Evolutionary conservation across 2,888 invertebrate genomes (phyloP).

Genomic region (Anagyrus pseudococci): DNA sequence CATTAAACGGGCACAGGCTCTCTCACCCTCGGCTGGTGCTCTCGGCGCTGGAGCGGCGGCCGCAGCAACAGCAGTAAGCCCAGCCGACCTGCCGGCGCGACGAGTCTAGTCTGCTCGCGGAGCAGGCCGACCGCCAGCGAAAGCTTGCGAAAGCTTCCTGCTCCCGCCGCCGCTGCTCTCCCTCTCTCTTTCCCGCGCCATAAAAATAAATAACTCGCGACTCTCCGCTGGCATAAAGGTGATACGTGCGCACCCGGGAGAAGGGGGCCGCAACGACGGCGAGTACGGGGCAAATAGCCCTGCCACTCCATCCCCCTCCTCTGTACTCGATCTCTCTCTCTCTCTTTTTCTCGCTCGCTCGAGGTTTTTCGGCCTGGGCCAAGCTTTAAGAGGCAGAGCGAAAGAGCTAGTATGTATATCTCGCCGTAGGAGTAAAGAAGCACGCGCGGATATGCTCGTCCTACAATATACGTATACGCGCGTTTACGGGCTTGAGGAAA

Average conservation of each 20-base stretch:
- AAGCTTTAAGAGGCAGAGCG: too few species aligned
- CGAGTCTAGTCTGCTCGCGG: too few species aligned
- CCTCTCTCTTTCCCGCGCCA: slow-evolving; percentile 40
- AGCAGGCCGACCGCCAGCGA: too few species aligned
- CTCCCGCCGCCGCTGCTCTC: background rate
- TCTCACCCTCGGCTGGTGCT: slow-evolving; percentile 27
- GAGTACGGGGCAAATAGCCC: too few species aligned
- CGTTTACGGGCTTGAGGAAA: background rate
- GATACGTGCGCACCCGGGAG: slow-evolving; percentile 38
- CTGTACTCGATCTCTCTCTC: background rate
- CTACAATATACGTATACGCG: background rate
- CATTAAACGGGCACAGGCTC: slow-evolving; percentile 58
- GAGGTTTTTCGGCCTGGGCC: too few species aligned
- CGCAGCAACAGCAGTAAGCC: too few species aligned
- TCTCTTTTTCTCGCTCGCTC: too few species aligned
- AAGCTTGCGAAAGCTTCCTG: too few species aligned
- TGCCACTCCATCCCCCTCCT: background rate
- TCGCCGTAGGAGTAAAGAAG: slow-evolving; percentile 1
- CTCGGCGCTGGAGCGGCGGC: background rate
- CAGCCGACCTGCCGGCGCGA: too few species aligned
- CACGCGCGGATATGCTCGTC: background rate
- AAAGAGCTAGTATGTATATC: slow-evolving; percentile 1
- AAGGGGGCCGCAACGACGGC: background rate
- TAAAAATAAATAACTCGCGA: slow-evolving; percentile 59
- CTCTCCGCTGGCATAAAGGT: slow-evolving; percentile 48